Evolutionary conservation across 2,888 invertebrate species (phyloP).

Genomic region (Abscondita cerata): DNA sequence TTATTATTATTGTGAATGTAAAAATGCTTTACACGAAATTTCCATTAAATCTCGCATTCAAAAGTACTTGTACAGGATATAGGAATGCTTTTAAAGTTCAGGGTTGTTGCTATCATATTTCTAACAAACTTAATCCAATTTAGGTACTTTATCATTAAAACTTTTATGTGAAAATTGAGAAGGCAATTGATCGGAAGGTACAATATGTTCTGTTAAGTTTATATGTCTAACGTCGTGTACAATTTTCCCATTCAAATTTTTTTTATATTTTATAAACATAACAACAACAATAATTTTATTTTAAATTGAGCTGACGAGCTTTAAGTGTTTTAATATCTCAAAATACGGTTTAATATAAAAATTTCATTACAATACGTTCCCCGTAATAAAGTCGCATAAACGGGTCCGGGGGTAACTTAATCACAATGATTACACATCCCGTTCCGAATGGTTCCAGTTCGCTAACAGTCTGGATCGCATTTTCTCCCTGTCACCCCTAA

Average conservation of each 20-base stretch:
- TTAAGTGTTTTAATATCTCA: conserved; percentile 31
- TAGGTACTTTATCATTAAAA: conserved; percentile 7
- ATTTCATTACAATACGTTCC: conserved; percentile 35
- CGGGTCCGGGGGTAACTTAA: conserved; percentile 34
- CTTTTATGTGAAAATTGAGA: conserved; percentile 9
- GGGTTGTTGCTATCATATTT: conserved; percentile 2
- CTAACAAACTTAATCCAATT: conserved; percentile 6
- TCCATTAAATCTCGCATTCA: conserved; percentile 1
- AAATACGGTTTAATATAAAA: conserved; percentile 35
- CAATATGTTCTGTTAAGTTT: background rate
- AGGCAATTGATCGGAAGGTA: conserved; percentile 7
- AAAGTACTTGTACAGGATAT: background rate
- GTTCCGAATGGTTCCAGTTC: conserved; percentile 26
- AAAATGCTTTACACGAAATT: conserved; percentile 2
- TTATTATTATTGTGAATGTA: conserved; percentile 5
- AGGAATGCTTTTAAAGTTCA: background rate
- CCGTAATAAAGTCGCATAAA: conserved; percentile 33
- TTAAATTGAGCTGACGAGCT: conserved; percentile 25
- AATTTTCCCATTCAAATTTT: background rate
- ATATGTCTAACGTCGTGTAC: background rate
- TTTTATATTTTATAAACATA: background rate
- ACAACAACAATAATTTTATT: background rate
- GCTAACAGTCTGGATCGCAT: conserved; percentile 19
- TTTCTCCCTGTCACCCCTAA: conserved; percentile 21
- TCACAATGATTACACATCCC: conserved; percentile 34